Percentiles rank a stretch among this genome's conserved stretches.
Evolutionary conservation across 2,888 invertebrate genomes (phyloP).

Genomic region (Sialis fuliginosa): DNA sequence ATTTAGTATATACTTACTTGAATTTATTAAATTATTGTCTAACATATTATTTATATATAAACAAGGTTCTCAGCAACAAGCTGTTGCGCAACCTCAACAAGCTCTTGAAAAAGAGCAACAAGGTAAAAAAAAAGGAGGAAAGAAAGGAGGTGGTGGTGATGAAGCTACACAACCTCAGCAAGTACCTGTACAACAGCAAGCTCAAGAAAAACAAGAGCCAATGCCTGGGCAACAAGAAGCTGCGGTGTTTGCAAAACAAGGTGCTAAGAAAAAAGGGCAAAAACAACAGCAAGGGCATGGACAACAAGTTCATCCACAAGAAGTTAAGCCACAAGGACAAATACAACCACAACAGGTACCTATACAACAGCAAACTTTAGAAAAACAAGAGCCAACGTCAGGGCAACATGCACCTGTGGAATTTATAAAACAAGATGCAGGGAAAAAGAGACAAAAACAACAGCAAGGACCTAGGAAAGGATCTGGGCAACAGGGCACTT

Average conservation of each 20-base stretch:
- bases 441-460: not conserved
- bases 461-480: slow-evolving; percentile 12
- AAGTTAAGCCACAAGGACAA: not conserved
- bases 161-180: no score
- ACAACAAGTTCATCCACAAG: not conserved
- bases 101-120: not conserved
- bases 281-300: slow-evolving; percentile 7
- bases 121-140: not conserved
- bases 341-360: not conserved
- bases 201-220: no score
- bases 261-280: slow-evolving; percentile 1
- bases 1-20: not conserved
- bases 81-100: not conserved
- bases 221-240: no score
- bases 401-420: not conserved
- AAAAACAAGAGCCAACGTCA: slow-evolving; percentile 4
- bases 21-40: no score
- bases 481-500: slow-evolving; percentile 12
- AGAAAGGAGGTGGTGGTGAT: no score
- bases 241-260: not conserved
- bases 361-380: not conserved
- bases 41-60: no score
- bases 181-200: no score
- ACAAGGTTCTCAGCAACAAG: not conserved
- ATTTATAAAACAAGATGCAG: not conserved